Conservation (phyloP, 2,797 vertebrate species). For the Chromobotia macracanthus region DNA sequence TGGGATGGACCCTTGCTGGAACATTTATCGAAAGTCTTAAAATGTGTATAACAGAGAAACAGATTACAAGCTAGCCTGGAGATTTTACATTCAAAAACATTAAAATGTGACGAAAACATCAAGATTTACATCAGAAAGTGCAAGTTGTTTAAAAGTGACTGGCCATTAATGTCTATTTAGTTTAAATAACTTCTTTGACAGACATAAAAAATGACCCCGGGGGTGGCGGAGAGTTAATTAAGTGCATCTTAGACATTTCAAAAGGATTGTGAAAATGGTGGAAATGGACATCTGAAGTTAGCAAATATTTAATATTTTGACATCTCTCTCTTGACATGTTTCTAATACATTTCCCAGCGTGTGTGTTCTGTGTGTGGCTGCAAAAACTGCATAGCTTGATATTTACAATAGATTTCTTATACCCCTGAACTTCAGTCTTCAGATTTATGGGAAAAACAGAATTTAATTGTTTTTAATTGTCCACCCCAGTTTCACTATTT, state of each 20-base stretch:
- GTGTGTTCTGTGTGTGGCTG: not conserved
- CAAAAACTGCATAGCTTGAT: not conserved
- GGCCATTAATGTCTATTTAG: not conserved
- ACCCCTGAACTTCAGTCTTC: too few species aligned
- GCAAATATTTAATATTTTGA: slow-evolving; percentile 49
- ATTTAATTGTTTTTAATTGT: slow-evolving; percentile 5
- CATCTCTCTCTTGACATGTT: slow-evolving; percentile 17
- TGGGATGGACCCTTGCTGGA: not conserved
- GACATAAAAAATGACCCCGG: slow-evolving; percentile 14
- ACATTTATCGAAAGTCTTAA: too few species aligned
- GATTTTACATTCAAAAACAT: too few species aligned
- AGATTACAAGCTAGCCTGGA: not conserved
- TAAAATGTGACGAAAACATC: not conserved
- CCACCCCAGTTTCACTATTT: not conserved
- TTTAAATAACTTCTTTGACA: not conserved
- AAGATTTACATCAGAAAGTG: not conserved
- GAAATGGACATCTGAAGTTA: too few species aligned
- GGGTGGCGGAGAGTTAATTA: not conserved
- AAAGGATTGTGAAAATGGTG: too few species aligned
- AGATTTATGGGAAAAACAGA: not conserved
- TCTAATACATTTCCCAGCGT: too few species aligned
- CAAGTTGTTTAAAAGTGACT: not conserved
- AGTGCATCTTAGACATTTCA: too few species aligned
- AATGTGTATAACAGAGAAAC: not conserved
- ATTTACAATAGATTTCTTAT: too few species aligned